Evolutionary conservation across 2,797 vertebrate genomes (phyloP).

Genomic region (Peromyscus aztecus): DNA sequence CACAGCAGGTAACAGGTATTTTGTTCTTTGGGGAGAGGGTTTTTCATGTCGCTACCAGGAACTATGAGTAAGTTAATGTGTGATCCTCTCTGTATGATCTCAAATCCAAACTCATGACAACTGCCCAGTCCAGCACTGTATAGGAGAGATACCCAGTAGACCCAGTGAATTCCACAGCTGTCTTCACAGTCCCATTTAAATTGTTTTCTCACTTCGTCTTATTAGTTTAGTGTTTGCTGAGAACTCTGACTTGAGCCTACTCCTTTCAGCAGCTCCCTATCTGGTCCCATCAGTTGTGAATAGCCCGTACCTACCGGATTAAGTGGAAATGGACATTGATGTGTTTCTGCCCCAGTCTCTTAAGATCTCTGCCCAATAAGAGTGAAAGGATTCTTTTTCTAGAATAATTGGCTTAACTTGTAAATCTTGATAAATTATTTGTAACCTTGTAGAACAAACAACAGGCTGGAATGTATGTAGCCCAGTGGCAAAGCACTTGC

Average conservation of each 20-base stretch:
- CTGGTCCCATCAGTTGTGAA: background rate
- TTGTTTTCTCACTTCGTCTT: background rate
- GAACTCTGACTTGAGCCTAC: background rate
- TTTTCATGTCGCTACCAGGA: background rate
- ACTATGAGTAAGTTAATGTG: background rate
- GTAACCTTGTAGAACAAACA: constrained; percentile 24
- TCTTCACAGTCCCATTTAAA: background rate
- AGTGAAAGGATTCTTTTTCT: background rate
- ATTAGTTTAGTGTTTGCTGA: background rate
- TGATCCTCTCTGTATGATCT: background rate
- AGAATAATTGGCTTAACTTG: constrained; percentile 5
- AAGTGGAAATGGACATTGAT: background rate
- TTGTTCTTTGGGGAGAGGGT: background rate
- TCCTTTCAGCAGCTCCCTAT: background rate
- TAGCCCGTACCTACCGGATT: background rate
- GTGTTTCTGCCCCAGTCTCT: background rate
- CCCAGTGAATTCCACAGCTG: background rate
- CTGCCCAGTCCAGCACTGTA: background rate
- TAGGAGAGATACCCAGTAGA: background rate
- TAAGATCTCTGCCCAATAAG: background rate
- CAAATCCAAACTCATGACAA: background rate
- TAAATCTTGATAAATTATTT: constrained; percentile 11
- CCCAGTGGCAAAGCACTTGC: background rate
- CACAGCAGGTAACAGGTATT: background rate
- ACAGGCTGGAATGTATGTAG: background rate